Conservation (phyloP, 2,113 vertebrate species). For the Mirza zaza region DNA sequence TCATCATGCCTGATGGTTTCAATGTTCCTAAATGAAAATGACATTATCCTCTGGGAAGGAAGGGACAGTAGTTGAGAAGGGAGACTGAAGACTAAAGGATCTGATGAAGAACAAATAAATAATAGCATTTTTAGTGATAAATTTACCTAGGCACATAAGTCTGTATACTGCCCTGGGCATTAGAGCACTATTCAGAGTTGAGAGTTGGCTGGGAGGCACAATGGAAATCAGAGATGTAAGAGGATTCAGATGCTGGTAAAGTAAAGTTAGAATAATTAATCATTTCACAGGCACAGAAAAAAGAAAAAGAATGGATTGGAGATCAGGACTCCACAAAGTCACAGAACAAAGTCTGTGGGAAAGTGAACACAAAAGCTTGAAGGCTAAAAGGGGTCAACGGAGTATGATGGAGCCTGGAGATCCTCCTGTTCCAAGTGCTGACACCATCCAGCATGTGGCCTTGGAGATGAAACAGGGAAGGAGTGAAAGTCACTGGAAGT, state of each 20-base stretch:
- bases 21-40: not conserved
- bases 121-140: not conserved
- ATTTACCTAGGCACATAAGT: fast-evolving
- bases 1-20: not conserved
- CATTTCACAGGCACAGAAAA: not conserved
- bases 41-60: not conserved
- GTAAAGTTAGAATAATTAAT: not conserved
- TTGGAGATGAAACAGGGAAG: not conserved
- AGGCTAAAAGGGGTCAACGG: not conserved
- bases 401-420: not conserved
- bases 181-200: not conserved
- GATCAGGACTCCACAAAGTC: not conserved
- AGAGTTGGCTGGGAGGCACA: not conserved
- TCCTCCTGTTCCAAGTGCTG: not conserved
- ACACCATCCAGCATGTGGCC: not conserved
- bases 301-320: not conserved
- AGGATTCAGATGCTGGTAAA: not conserved
- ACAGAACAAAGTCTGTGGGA: not conserved
- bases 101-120: not conserved
- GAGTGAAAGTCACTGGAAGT: not conserved
- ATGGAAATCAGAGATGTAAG: not conserved
- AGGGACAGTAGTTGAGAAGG: not conserved
- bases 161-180: not conserved
- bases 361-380: not conserved
- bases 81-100: not conserved